Base-by-base conservation (phyloP, 2,888 invertebrate genomes). In the Cosmopolites sordidus region DNA sequence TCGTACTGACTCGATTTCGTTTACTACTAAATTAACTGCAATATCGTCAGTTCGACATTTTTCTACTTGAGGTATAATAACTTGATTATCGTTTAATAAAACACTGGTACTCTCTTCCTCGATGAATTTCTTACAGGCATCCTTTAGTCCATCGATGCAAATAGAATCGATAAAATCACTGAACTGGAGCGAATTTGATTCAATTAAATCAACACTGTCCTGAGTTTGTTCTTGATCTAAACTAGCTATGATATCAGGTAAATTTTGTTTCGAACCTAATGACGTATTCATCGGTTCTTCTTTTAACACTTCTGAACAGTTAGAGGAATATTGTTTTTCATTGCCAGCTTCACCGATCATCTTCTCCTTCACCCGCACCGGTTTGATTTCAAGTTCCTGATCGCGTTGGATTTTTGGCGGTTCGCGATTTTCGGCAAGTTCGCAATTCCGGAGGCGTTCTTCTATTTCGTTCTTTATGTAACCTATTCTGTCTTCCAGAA, bases 161-260 rank as follows among this genome's bases (percentile, higher is more conserved):
- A 27, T 6, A 27, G 5, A 5, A 9, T 6, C 27, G 33, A 12
- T 12, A 12, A 3, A 12, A 4, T 33, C 12, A 11, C n/a, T 33
- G 11, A 11, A n/a, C 37, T 18, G 39, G 8, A 18, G 3, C 12
- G 42, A 29, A 22, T 53, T 48, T 4, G 45, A 30, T 38, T 56
- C 51, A n/a, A 56, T 16, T 22, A 56, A 56, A 48, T 56, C 56
- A 8, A 55, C 16, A 33, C 44, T 41, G 15, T 16, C 14, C 6
- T 48, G 33, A 14, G 29, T 38, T 6, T 51, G 48, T 1, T 51
- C 51, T 29, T 40, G 38, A n/a, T 55, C 55, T 17, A 51, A 45
- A 37, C 55, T 51, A 18, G 55, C 48, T 30, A 55, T 40, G 16
- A 55, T 51, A 29, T 51, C 56, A 9, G 56, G 56, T 30, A 56